Evolutionary conservation across 2,113 vertebrate genomes (phyloP), one percentile per base, ranked within the genome.

Genomic region (Stigmatopora nigra): DNA sequence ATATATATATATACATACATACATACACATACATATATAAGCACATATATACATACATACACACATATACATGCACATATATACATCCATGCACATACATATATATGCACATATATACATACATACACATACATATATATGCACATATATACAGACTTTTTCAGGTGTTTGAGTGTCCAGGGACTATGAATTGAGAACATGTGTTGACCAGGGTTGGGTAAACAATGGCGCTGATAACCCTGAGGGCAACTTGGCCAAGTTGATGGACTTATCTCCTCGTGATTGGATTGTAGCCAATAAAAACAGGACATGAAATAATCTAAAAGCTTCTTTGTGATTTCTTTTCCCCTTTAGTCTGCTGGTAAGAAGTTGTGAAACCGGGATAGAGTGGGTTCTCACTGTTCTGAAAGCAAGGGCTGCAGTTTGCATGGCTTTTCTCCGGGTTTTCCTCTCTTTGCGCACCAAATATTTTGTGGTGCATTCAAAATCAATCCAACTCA

Each of bases 171-270:
- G 4, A 36, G 14, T 58, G 56, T 58, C 25, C 36, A 59, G 16
- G n/a, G 35, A 19, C 35, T 19, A 59, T 59, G 41, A 41, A 59
- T 53, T 49, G 67, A 65, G 55, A 69, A 76, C 80, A 63, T 71
- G 55, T 70, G 56, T 63, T 56, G 76, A 73, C 71, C 64, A 60
- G 61, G 70, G 80, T 81, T 86, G 74, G 58, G 76, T 82, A 84
- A 84, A 88, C 79, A 82, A 67, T 52, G 52, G 61, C 10, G 12
- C 46, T 69, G 81, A 84, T 85, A 84, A 78, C 78, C 77, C 74
- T 6, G 53, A 72, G 45, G 70, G 76, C 73, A 63, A 70, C 76
- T 68, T 53, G 64, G 67, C 70, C 9, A 53, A 49, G 69, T 64
- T 59, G 72, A 83, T 78, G 81, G 72, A 72, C 66, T 84, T 80